Evolutionary conservation across 1,140 invertebrate genomes (phyloP), one percentile per base, ranked within the genome.

Genomic region (Oedothorax gibbosus): DNA sequence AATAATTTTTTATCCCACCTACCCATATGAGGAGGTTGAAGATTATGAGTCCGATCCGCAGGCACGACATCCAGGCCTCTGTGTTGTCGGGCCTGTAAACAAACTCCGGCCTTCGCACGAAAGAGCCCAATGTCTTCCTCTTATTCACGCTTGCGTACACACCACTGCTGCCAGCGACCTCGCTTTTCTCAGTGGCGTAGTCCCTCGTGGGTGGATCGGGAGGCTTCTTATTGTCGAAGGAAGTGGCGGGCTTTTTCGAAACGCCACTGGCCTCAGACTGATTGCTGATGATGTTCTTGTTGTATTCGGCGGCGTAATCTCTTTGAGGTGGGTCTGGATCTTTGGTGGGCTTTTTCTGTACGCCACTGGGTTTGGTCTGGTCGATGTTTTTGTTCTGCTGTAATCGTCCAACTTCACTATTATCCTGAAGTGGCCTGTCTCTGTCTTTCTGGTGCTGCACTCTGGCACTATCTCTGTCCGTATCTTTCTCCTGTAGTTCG

Each of bases 11-110:
- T 2, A 12, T 20, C 15, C 9, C 8, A 82, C 79, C 73, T 73
- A 82, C 79, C 79, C 79, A 82, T 72, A 82, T 73, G 4, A 82
- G 10, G 9, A 82, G 69, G 69, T 82, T 72, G 56, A 72, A 20
- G 9, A 82, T n/a, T 0, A 82, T 18, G 21, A 82, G 21, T 8
- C 12, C 20, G 11, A 20, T 62, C 57, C 49, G 60, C 7, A 82
- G 49, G 56, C 79, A 82, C 15, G 79, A 60, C 79, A 82, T 82
- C 8, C 18, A 54, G 0, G 68, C n/a, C 54, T 50, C 49, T 60
- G 79, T 12, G 18, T 14, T 72, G 9, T 73, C 69, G 8, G 68
- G 79, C 20, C 73, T 82, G 68, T 73, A 82, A 64, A 82, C 66
- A 57, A 82, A 57, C 20, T 82, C 56, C 15, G 79, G 79, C 21